Base-by-base conservation (phyloP, 1,140 invertebrate species). In the Drosophila pruinosa region DNA sequence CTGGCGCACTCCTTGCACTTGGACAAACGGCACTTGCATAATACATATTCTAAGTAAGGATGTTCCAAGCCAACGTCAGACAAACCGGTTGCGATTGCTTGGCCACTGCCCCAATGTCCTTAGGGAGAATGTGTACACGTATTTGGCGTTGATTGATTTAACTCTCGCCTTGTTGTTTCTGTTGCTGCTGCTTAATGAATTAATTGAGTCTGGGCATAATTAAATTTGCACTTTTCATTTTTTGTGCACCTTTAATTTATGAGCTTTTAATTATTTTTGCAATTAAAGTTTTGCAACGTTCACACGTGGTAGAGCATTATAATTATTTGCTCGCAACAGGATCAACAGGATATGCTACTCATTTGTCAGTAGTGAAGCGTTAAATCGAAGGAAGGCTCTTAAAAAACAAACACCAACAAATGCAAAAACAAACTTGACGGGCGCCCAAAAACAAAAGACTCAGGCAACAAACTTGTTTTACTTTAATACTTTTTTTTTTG, bases 81-180 rank as follows among this genome's bases (percentile, higher is more conserved):
- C 50, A 67, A 83, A 83, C 80, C 80, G 80, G 80, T 83, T 83
- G 52, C 56, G 19, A 24, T 38, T 63, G 22, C 54, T 41, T 54
- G 47, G 28, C 24, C 39, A 45, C 21, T 8, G 36, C 24, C 41
- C 45, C 5, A 63, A 59, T 59, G 75, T 88, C 82, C 83, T 88
- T 83, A 73, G 82, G 83, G 83, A 88, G 36, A 48, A 22, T 19
- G 62, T 72, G 67, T 26, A 6, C 17, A 14, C 34, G 59, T 67
- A 88, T 78, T 88, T 88, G 82, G 82, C 82, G 83, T 88, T 88
- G 82, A 88, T 88, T 88, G 82, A 88, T 88, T 89, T 82, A 85
- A 63, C 74, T 83, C 47, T 31, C 22, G 24, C 47, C 24, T 22
- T 22, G 10, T 63, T 34, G 15, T 41, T 45, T 4, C 14, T 12